These are phyloP conservation scores for Archilochus colubris DNA, from an alignment of 2,113 vertebrate species.

Conservation along the genomic window DNA sequence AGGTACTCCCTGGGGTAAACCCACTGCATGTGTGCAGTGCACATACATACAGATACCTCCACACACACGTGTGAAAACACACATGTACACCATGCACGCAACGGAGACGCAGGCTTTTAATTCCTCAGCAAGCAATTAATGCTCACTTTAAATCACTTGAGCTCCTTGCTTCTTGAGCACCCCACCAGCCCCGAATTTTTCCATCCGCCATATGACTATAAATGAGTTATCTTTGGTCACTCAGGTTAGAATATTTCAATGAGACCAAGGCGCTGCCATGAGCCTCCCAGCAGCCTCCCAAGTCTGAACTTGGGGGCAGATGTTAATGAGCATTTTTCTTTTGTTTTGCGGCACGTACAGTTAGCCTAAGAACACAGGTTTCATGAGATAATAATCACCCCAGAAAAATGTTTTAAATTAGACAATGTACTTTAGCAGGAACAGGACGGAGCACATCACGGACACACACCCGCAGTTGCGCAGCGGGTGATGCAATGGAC, in stretches of 20 bases:
- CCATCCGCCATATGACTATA: neutral
- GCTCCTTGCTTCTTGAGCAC: neutral
- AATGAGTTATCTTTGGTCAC: neutral
- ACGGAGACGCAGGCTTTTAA: neutral
- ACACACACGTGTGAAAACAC: neutral
- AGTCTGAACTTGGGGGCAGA: neutral
- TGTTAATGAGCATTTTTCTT: neutral
- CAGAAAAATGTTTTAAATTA: neutral
- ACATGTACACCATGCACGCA: neutral
- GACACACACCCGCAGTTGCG: accelerated
- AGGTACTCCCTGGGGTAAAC: neutral
- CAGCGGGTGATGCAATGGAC: neutral
- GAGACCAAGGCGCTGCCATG: neutral
- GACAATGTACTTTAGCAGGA: neutral
- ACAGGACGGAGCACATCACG: accelerated
- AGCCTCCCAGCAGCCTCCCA: neutral
- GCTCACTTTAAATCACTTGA: neutral
- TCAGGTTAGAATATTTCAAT: neutral
- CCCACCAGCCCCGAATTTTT: neutral
- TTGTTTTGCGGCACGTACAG: neutral
- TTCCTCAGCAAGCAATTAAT: neutral
- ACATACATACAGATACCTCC: no score
- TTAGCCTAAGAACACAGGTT: neutral
- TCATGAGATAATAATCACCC: neutral
- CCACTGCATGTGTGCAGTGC: neutral